Conservation (phyloP, 2,113 vertebrate genomes). For the Chaetops frenatus region DNA sequence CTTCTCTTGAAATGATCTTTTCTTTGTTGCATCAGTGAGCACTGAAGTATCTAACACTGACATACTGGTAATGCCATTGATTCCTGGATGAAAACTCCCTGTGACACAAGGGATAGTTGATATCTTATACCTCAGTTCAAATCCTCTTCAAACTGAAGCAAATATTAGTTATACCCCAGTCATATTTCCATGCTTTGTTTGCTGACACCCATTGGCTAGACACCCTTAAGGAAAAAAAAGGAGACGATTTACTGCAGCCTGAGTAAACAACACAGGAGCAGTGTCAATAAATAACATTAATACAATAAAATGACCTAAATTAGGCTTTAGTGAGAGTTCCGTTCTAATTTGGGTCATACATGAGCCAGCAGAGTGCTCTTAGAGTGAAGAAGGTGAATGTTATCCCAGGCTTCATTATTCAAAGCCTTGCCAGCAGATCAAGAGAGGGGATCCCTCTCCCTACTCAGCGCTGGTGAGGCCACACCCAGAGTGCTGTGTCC, state of each 20-base stretch:
- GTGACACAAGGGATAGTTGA: neutral
- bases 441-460: neutral
- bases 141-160: neutral
- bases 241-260: neutral
- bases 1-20: neutral
- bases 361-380: neutral
- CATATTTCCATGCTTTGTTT: neutral
- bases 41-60: neutral
- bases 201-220: neutral
- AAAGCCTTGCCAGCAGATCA: neutral
- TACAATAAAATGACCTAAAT: neutral
- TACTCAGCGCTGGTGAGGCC: neutral
- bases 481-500: neutral
- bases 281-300: neutral
- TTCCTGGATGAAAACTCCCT: neutral
- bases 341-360: neutral
- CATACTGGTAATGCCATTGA: neutral
- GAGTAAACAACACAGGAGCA: neutral
- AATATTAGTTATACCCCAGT: neutral
- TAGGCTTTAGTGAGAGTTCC: neutral
- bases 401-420: neutral
- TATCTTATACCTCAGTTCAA: neutral
- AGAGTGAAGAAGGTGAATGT: neutral
- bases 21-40: neutral
- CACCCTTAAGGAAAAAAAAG: neutral